A percentile compares a stretch with the other conserved stretches of the same genome.
phyloP scores from a whole-genome alignment of 2,888 invertebrate species.

The Ormyrus nitidulus region DNA sequence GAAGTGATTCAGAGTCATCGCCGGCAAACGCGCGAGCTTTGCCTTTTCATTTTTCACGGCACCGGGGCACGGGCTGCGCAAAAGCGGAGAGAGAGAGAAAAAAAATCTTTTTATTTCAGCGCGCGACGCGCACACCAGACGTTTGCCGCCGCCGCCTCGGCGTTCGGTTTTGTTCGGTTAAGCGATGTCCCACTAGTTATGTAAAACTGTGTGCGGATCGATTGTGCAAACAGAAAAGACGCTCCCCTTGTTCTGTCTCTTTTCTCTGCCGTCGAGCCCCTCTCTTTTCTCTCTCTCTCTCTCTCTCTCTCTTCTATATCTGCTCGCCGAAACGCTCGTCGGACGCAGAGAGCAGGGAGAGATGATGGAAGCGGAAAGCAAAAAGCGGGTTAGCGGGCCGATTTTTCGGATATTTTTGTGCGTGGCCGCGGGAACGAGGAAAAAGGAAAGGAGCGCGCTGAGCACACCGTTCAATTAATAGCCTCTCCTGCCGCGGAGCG shows the following conservation, averaged over 20 bases:
- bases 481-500: not conserved
- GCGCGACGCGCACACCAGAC: not conserved
- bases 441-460: too few species aligned
- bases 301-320: slow-evolving; percentile 15
- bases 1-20: too few species aligned
- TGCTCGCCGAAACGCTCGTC: not conserved
- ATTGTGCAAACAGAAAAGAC: slow-evolving; percentile 67
- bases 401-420: slow-evolving; percentile 20
- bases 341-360: slow-evolving; percentile 5
- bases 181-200: slow-evolving; percentile 57
- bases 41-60: not conserved
- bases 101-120: slow-evolving; percentile 16
- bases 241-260: slow-evolving; percentile 30
- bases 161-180: slow-evolving; percentile 36
- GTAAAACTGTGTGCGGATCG: slow-evolving; percentile 66
- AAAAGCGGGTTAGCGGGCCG: slow-evolving; percentile 50
- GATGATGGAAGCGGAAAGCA: slow-evolving; percentile 7
- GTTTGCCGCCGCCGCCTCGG: slow-evolving; percentile 6
- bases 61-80: not conserved
- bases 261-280: not conserved
- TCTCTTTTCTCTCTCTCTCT: slow-evolving; percentile 12
- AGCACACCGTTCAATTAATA: too few species aligned
- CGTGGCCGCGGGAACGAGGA: slow-evolving; percentile 24
- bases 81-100: not conserved
- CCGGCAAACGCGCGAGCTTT: not conserved